A percentile compares a stretch with the other conserved stretches of the same genome.
These are phyloP conservation scores for Platygyra sinensis DNA, from an alignment of 64 coral and sea anemone species.

Conservation along the genomic window DNA sequence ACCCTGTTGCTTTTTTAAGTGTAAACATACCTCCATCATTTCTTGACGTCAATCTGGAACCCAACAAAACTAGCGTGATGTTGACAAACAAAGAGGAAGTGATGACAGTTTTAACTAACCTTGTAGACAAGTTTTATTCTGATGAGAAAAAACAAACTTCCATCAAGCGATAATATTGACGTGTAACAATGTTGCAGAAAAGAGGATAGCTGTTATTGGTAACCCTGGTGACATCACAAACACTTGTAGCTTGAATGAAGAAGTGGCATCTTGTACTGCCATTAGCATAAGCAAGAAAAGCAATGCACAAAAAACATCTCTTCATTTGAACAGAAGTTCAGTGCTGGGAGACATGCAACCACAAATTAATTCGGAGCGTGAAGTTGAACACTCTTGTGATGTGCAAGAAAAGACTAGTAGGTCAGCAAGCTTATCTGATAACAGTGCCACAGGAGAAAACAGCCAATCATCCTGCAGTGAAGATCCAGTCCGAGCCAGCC, in stretches of 20 bases:
- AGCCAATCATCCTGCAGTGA: neutral
- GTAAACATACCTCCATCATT: slow-evolving; percentile 70
- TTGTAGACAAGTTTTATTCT: slow-evolving; percentile 75
- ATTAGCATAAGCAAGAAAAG: neutral
- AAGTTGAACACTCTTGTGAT: neutral
- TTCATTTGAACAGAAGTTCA: neutral
- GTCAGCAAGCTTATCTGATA: neutral
- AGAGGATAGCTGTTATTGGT: neutral
- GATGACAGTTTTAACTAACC: slow-evolving; percentile 41
- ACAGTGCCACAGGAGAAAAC: neutral
- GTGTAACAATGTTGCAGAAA: neutral
- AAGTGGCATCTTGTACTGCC: neutral
- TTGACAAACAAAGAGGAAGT: slow-evolving; percentile 88
- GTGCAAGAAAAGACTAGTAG: neutral
- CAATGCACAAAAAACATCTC: neutral
- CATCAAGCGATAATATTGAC: neutral
- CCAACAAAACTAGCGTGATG: slow-evolving; percentile 93
- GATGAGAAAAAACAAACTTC: slow-evolving; percentile 15
- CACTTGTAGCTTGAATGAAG: neutral
- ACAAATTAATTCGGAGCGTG: neutral
- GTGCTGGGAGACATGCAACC: neutral
- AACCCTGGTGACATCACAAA: neutral
- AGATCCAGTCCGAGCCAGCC: neutral
- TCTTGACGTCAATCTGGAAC: slow-evolving; percentile 93
- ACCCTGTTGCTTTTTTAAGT: slow-evolving; percentile 77